Evolutionary conservation across 2,888 invertebrate species (phyloP).

Genomic region (Calameuta pallipes): DNA sequence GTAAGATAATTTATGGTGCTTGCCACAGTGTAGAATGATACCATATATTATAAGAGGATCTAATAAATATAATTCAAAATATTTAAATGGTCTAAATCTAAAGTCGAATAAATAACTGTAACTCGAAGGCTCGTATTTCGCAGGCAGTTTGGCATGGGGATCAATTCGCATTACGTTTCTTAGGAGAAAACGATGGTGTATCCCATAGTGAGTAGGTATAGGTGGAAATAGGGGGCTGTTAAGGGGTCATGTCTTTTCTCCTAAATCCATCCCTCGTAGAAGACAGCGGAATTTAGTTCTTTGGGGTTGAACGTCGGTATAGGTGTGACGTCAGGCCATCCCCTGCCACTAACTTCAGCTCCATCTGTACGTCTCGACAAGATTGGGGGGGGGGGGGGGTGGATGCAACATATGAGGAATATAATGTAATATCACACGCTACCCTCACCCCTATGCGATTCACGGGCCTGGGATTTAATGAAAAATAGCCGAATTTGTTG

Average conservation of each 20-base stretch:
- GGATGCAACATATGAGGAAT: conserved; percentile 44
- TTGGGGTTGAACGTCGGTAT: conserved; percentile 16
- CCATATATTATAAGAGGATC: background rate
- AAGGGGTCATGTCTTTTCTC: conserved; percentile 13
- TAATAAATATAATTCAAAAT: background rate
- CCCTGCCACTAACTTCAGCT: conserved; percentile 15
- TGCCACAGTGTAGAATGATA: background rate
- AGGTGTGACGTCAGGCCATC: conserved; percentile 23
- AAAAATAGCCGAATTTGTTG: conserved; percentile 60
- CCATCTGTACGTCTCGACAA: conserved; percentile 11
- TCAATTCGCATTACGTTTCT: conserved; percentile 14
- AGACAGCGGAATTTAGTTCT: conserved; percentile 9
- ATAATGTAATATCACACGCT: conserved; percentile 53
- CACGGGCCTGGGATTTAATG: conserved; percentile 57
- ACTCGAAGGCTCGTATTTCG: conserved; percentile 23
- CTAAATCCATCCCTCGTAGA: background rate
- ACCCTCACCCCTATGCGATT: conserved; percentile 28
- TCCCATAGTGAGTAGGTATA: background rate
- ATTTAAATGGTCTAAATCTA: background rate
- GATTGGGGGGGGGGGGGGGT: conserved; percentile 15
- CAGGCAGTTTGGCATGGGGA: conserved; percentile 20
- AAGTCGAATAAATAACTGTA: conserved; percentile 19
- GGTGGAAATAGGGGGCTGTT: background rate
- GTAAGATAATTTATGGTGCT: background rate
- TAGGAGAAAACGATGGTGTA: background rate